Evolutionary conservation across 2,797 vertebrate genomes (phyloP), one percentile per base, ranked within the genome.

Genomic region (Botia kubotai): DNA sequence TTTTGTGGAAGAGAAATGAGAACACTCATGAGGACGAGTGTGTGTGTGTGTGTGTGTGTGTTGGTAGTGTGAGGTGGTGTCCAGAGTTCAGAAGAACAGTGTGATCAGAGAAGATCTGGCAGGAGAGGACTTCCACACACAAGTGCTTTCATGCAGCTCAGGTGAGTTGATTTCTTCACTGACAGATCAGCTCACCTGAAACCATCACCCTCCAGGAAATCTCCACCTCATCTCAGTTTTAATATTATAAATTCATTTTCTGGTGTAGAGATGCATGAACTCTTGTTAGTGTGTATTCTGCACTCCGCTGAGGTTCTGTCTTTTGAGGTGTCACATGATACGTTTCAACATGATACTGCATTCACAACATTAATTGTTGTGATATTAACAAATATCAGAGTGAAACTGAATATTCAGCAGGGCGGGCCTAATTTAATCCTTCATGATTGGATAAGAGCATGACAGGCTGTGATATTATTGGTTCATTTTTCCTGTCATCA

Each of bases 1-100:
- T 43, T 43, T 17, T 58, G 23, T 33, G 57, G 55, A 26, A 65
- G 23, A 65, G 23, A 57, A 57, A 36, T 17, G 6, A 1, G 6
- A 39, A 23, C 55, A 11, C 23, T 12, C 4, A 1, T 21, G 17
- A n/a, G 52, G n/a, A 19, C 4, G 16, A n/a, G 29, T 19, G 53
- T 52, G 50, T 78, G 16, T 6, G 48, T 74, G 23, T 83, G n/a
- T 78, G 29, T 72, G 60, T 74, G 76, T 79, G 23, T 71, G 12
- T 68, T 29, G 6, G 26, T 87, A 95, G 94, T 80, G 86, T 77
- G 72, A 88, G 83, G 52, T 87, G 86, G 77, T 84, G 83, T 91
- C 91, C 85, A 89, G 87, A 86, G 83, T 85, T 10, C 85, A 85
- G 76, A 84, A 81, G 86, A 86, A 86, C 66, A 3, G 85, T 55